phyloP scores from a whole-genome alignment of 2,888 invertebrate genomes.

The Ecdyonurus torrentis region DNA sequence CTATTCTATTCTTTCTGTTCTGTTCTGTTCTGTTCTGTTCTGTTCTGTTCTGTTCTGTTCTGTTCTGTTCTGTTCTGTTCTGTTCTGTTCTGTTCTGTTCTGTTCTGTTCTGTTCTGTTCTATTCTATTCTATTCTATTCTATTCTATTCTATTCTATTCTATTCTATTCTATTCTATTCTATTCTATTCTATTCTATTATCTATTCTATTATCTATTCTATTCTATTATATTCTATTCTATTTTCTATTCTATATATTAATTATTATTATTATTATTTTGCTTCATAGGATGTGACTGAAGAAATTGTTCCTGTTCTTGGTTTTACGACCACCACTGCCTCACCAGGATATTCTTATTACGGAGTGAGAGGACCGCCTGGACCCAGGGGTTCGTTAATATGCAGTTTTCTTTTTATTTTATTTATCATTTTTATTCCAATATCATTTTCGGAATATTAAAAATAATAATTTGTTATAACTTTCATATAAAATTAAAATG shows the following conservation, averaged over 20 bases:
- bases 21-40: neutral
- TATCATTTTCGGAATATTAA: too few species aligned
- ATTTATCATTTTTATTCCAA: too few species aligned
- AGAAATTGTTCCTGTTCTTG: neutral
- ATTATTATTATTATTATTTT: neutral
- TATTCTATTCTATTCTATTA: neutral
- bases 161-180: neutral
- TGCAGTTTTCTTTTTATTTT: too few species aligned
- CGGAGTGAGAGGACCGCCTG: constrained; percentile 33
- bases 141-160: neutral
- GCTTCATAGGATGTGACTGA: neutral
- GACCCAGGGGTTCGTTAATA: constrained; percentile 36
- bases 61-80: neutral
- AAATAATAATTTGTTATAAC: too few species aligned
- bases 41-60: neutral
- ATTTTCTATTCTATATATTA: neutral
- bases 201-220: neutral
- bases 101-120: neutral
- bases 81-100: neutral
- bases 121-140: neutral
- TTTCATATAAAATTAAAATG: too few species aligned
- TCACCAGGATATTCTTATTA: constrained; percentile 29
- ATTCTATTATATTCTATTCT: neutral
- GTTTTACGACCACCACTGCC: neutral
- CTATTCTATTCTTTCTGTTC: too few species aligned